A percentile compares a stretch with the other conserved stretches of the same genome.
These are phyloP conservation scores for Drosophila bunnanda DNA, from an alignment of 2,888 invertebrate species.

Conservation along the genomic window DNA sequence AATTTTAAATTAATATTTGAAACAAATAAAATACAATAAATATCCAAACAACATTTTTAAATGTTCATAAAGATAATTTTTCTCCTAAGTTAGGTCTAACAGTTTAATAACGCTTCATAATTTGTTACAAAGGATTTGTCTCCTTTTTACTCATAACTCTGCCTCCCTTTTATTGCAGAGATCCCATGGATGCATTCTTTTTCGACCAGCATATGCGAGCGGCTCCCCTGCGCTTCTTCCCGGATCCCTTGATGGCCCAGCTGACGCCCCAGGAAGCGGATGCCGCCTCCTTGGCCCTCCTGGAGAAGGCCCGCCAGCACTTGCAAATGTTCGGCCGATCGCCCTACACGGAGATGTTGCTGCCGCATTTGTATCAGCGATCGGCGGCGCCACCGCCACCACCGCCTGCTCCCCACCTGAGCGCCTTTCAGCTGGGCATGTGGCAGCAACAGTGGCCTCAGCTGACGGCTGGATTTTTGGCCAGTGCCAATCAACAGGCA, in stretches of 20 bases:
- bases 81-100: too few species aligned
- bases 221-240: slow-evolving; percentile 84
- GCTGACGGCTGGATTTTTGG: slow-evolving; percentile 84
- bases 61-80: neutral
- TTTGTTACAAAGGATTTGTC: neutral
- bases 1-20: neutral
- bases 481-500: slow-evolving; percentile 83
- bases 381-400: slow-evolving; percentile 73
- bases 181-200: slow-evolving; percentile 85
- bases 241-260: slow-evolving; percentile 84
- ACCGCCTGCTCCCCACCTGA: slow-evolving; percentile 74
- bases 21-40: neutral
- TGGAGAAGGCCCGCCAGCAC: slow-evolving; percentile 85
- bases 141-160: too few species aligned
- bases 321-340: slow-evolving; percentile 85
- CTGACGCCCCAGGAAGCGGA: slow-evolving; percentile 84
- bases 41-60: neutral
- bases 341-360: slow-evolving; percentile 84
- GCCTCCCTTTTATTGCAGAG: slow-evolving; percentile 64
- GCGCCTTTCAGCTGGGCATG: slow-evolving; percentile 84
- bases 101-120: neutral
- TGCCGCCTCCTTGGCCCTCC: slow-evolving; percentile 83
- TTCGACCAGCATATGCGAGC: slow-evolving; percentile 84
- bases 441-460: slow-evolving; percentile 85
- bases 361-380: slow-evolving; percentile 85